Percentiles rank a stretch among this genome's conserved stretches.
Conservation (phyloP, 2,797 vertebrate species). For the Ficedula albicollis region DNA sequence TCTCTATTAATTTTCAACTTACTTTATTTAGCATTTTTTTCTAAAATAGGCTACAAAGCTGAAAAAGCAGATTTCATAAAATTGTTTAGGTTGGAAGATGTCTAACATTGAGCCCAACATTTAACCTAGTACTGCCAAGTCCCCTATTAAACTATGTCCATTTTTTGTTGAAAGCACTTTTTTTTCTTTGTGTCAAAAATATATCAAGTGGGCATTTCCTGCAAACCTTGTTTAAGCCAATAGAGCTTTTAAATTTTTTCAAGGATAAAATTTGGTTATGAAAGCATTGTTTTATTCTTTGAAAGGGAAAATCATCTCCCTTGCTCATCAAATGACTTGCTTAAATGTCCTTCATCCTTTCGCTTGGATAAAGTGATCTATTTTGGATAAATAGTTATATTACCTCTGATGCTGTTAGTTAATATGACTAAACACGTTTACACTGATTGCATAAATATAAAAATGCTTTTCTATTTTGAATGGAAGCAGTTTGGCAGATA, state of each 20-base stretch:
- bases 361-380: neutral
- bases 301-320: neutral
- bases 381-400: neutral
- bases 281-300: neutral
- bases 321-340: neutral
- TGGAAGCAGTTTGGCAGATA: neutral
- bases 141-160: rapidly evolving
- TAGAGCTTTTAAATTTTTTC: neutral
- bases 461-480: neutral
- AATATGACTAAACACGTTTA: neutral
- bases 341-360: neutral
- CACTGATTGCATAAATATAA: neutral
- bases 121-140: neutral
- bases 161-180: neutral
- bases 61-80: neutral
- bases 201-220: neutral
- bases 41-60: neutral
- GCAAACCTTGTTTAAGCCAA: neutral
- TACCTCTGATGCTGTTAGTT: neutral
- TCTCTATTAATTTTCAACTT: neutral
- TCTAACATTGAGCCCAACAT: neutral
- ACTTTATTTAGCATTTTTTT: neutral
- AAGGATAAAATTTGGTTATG: neutral
- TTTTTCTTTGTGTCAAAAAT: neutral
- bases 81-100: neutral